phyloP scores from a whole-genome alignment of 2,888 invertebrate species.

The Rotaria magnacalcarata region DNA sequence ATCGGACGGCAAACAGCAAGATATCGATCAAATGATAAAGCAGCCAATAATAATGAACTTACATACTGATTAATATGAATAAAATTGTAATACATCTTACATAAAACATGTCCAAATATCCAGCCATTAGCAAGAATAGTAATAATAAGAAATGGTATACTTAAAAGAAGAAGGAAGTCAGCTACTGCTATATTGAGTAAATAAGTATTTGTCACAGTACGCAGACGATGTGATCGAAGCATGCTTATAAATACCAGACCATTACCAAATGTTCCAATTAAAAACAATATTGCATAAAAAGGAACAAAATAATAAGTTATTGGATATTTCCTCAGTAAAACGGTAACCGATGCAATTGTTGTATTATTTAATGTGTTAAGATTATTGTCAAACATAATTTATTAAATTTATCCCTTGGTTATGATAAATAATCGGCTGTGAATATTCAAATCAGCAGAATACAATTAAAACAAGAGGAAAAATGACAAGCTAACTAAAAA shows the following conservation, averaged over 20 bases:
- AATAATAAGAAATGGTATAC: slow-evolving; percentile 29
- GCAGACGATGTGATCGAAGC: not conserved
- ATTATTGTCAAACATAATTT: not conserved
- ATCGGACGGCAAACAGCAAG: slow-evolving; percentile 30
- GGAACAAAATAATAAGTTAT: slow-evolving; percentile 30
- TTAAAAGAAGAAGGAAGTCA: not conserved
- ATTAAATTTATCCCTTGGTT: not conserved
- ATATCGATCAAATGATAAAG: slow-evolving; percentile 35
- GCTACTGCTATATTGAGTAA: slow-evolving; percentile 3
- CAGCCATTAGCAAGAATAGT: slow-evolving; percentile 7
- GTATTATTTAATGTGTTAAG: not conserved
- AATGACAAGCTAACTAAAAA: too few species aligned
- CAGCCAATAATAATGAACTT: slow-evolving; percentile 6
- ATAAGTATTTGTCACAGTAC: slow-evolving; percentile 31
- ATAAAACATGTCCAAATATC: slow-evolving; percentile 34
- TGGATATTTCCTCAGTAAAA: not conserved
- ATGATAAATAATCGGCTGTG: too few species aligned
- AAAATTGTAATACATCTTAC: slow-evolving; percentile 37
- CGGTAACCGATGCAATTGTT: not conserved
- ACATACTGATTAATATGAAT: slow-evolving; percentile 23
- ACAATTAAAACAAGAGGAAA: too few species aligned
- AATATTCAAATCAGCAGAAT: too few species aligned
- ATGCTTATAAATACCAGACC: slow-evolving; percentile 1
- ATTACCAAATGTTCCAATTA: slow-evolving; percentile 7
- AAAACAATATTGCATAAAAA: not conserved